Evolutionary conservation across 1,140 invertebrate genomes (phyloP), one percentile per base, ranked within the genome.

Genomic region (Meloidogyne hapla): DNA sequence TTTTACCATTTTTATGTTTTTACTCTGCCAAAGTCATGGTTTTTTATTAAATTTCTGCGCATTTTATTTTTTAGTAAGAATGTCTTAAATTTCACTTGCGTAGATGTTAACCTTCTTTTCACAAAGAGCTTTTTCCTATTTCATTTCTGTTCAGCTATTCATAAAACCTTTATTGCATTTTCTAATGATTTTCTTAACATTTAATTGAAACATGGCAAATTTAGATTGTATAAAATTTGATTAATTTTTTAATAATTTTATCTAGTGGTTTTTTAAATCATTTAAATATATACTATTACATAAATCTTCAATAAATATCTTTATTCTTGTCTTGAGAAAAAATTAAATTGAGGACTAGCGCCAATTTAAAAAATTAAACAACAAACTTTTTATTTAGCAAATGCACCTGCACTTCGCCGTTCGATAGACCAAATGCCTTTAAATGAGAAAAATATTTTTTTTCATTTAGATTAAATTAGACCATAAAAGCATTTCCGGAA

Each of bases 21-120:
- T 56, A 48, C 48, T 56, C 48, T 56, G 48, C 48, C 48, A 56
- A 56, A 56, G n/a, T 56, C 48, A 56, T 56, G 48, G 48, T 56
- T 56, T 2, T 45, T 56, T 56, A 56, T 8, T 13, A 56, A n/a
- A 56, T n/a, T n/a, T 56, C 48, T 21, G 18, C 48, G 48, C 48
- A 56, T 56, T 56, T 56, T 56, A 33, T 33, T 56, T n/a, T n/a
- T 48, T 48, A 2, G n/a, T 56, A n/a, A n/a, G n/a, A n/a, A n/a
- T n/a, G 18, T n/a, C n/a, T 15, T 6, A 56, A n/a, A 18, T 56
- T 21, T 18, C 3, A 18, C 18, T 56, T 56, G 18, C 48, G 18
- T 56, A 21, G 48, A 56, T 56, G 12, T 6, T 15, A 42, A 13
- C 2, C n/a, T 42, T 10, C 40, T 13, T 48, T 48, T 48, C 18